These are phyloP conservation scores for Dione vanillae DNA, from an alignment of 2,888 invertebrate species.

Conservation along the genomic window DNA sequence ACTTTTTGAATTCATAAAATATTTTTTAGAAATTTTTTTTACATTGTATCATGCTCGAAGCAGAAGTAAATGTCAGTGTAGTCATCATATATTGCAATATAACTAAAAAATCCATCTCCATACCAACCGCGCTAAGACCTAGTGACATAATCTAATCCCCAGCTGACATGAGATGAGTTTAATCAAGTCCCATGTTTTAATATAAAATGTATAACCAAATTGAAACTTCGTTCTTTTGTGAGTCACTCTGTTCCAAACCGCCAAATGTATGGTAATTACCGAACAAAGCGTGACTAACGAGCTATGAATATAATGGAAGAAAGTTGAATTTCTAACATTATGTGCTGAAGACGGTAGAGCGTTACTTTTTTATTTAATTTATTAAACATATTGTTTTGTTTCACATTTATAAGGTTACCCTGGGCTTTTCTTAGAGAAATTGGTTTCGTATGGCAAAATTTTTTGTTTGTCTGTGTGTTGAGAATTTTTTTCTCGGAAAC, in stretches of 20 bases:
- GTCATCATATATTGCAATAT: not conserved
- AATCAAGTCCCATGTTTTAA: slow-evolving; percentile 47
- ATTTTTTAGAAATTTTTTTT: too few relatives aligned
- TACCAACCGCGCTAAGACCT: not conserved
- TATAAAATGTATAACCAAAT: slow-evolving; percentile 50
- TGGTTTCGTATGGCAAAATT: too few relatives aligned
- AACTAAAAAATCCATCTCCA: not conserved
- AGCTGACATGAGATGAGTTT: slow-evolving; percentile 36
- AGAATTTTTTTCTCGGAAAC: too few relatives aligned
- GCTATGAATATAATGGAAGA: slow-evolving; percentile 34
- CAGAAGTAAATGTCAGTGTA: too few relatives aligned
- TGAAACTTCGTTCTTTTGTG: slow-evolving; percentile 52
- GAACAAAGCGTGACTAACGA: slow-evolving; percentile 44
- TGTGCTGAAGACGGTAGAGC: not conserved
- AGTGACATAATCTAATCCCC: slow-evolving; percentile 37
- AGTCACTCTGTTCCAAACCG: slow-evolving; percentile 53
- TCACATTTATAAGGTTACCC: too few relatives aligned
- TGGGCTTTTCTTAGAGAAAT: too few relatives aligned
- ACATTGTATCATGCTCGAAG: too few relatives aligned
- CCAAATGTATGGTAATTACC: slow-evolving; percentile 59
- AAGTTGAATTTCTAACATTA: slow-evolving; percentile 12
- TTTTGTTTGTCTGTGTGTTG: too few relatives aligned
- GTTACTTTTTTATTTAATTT: not conserved
- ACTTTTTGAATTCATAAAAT: too few relatives aligned
- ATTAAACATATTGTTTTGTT: not conserved